Evolutionary conservation across 2,888 invertebrate genomes (phyloP), one percentile per base, ranked within the genome.

Genomic region (Ennomos erosarius): DNA sequence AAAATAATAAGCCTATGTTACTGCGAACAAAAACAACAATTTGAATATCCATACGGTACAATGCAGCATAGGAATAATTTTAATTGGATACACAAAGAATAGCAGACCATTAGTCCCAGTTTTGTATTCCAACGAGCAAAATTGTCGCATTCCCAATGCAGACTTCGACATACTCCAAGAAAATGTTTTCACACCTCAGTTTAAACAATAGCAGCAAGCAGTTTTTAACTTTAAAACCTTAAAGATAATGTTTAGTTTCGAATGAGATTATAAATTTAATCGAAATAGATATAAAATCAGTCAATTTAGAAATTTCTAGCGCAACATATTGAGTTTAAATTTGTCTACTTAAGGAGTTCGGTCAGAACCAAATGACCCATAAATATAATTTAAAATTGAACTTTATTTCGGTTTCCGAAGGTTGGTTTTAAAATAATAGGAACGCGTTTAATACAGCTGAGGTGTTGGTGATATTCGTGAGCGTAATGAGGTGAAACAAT

Each of bases 401-500:
- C 70, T 64, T 63, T 75, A 64, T 63, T 16, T 33, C 35, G 39
- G 8, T 6, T 1, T 0, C 35, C 59, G 70, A 59, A 66, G 72
- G 75, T 55, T 56, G 64, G 56, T 65, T 71, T 73, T 52, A 1
- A 39, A 48, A 40, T 46, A 47, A 33, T 35, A 53, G 8, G 13
- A 42, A 60, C 62, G 45, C 55, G 55, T 70, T 70, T 69, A 67
- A 62, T 49, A 57, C 60, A 45, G 47, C 50, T 62, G 53, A 52
- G 59, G 59, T 71, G 78, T 70, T 74, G 74, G 76, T 76, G 79
- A 82, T 81, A 85, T 85, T 85, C 85, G 84, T 85, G 84, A 84
- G 67, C 75, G 81, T 88, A 89, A 88, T 88, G 88, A 89, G 87
- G 84, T 83, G 84, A 83, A 87, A 85, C 87, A 87, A 87, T 86